Percentiles rank a stretch among this genome's conserved stretches.
phyloP scores from a whole-genome alignment of 2,797 vertebrate genomes.

The Myiothlypis coronata region DNA sequence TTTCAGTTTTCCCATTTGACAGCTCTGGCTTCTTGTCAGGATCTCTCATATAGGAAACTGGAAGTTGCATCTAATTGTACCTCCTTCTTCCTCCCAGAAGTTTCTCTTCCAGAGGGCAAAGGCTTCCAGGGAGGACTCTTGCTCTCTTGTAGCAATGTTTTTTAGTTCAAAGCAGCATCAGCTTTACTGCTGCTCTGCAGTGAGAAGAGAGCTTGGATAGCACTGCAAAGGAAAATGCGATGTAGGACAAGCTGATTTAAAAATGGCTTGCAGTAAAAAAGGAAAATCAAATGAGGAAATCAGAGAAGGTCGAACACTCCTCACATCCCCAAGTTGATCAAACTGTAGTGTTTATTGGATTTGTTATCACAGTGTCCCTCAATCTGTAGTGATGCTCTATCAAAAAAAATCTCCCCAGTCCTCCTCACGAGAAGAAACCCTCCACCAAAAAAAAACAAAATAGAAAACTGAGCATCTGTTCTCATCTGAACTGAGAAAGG shows the following conservation, averaged over 20 bases:
- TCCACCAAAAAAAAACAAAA: not conserved
- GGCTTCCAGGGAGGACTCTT: not conserved
- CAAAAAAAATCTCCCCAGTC: not conserved
- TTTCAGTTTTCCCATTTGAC: not conserved
- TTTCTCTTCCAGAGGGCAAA: not conserved
- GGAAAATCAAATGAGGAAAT: not conserved
- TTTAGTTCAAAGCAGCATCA: not conserved
- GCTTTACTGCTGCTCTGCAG: not conserved
- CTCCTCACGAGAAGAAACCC: not conserved
- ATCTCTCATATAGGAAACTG: not conserved
- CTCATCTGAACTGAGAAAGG: not conserved
- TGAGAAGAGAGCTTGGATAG: not conserved
- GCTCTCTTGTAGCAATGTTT: not conserved
- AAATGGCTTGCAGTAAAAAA: slow-evolving; percentile 24
- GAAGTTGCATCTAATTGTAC: not conserved
- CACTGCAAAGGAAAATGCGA: not conserved
- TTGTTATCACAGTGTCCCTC: not conserved
- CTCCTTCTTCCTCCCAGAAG: not conserved
- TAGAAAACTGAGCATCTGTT: not conserved
- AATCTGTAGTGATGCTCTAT: not conserved
- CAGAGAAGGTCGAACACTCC: slow-evolving; percentile 45
- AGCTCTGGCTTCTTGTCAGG: not conserved
- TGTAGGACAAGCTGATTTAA: slow-evolving; percentile 47
- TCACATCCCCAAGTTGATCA: not conserved
- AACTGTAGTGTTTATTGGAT: slow-evolving; percentile 1